Percentiles rank a stretch among this genome's conserved stretches.
These are phyloP conservation scores for Apus apus DNA, from an alignment of 2,113 vertebrate genomes.

Conservation along the genomic window DNA sequence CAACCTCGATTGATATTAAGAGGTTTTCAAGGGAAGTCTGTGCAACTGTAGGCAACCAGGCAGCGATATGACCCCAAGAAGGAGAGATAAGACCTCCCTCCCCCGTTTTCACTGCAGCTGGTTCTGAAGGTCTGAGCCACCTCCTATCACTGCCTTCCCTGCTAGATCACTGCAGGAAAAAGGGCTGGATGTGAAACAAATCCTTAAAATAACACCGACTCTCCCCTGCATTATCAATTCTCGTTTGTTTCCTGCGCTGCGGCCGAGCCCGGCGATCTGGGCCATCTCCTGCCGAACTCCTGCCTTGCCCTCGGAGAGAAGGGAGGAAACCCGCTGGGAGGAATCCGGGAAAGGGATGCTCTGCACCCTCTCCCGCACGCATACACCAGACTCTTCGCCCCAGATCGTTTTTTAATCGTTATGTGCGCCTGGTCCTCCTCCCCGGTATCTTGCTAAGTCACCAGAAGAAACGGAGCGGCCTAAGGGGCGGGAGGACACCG, in stretches of 20 bases:
- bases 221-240: neutral
- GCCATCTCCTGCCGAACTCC: neutral
- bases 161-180: slow-evolving; percentile 39
- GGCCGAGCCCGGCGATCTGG: neutral
- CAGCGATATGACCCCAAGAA: neutral
- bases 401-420: neutral
- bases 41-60: neutral
- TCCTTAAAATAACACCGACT: neutral
- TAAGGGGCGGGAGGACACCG: neutral
- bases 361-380: neutral
- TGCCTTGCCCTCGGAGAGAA: neutral
- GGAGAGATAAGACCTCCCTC: slow-evolving; percentile 11
- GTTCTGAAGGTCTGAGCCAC: slow-evolving; percentile 54
- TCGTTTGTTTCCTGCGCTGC: neutral
- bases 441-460: slow-evolving; percentile 57
- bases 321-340: neutral
- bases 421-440: neutral
- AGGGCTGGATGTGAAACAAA: neutral
- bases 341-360: neutral
- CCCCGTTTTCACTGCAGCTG: slow-evolving; percentile 52
- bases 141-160: slow-evolving; percentile 20
- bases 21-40: neutral
- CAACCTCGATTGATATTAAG: neutral
- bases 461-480: neutral
- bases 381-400: neutral